phyloP scores from a whole-genome alignment of 2,888 invertebrate genomes.

The Napeogenes sylphis region DNA sequence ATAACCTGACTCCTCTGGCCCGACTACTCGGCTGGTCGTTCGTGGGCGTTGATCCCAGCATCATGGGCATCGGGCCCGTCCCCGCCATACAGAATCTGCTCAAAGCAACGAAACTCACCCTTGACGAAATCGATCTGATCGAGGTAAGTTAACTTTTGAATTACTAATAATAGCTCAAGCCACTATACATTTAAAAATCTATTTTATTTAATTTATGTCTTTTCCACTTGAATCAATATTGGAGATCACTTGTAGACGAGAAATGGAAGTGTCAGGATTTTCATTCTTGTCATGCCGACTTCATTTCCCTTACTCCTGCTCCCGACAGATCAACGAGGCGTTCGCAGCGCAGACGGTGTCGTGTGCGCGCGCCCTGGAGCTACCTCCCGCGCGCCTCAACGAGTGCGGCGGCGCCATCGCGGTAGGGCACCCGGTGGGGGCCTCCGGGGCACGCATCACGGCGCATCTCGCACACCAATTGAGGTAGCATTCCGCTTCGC shows the following conservation, averaged over 20 bases:
- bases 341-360: conserved; percentile 97
- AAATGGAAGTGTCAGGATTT: too few relatives aligned
- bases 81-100: conserved; percentile 93
- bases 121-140: conserved; percentile 93
- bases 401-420: conserved; percentile 98
- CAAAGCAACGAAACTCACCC: conserved; percentile 84
- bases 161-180: conserved; percentile 3
- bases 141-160: conserved; percentile 80
- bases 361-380: conserved; percentile 91
- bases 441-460: conserved; percentile 95
- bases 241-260: too few relatives aligned
- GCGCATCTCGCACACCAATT: conserved; percentile 94
- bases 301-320: too few relatives aligned
- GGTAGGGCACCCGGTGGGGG: conserved; percentile 96
- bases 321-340: conserved; percentile 94
- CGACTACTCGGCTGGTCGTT: conserved; percentile 92
- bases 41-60: conserved; percentile 96
- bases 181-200: too few relatives aligned
- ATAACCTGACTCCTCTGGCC: conserved; percentile 90
- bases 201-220: too few relatives aligned
- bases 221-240: too few relatives aligned
- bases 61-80: conserved; percentile 99
- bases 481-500: conserved; percentile 72
- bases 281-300: too few relatives aligned
- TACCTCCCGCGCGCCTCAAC: conserved; percentile 93